phyloP scores from a whole-genome alignment of 1,140 invertebrate genomes.

The Cyclina sinensis region DNA sequence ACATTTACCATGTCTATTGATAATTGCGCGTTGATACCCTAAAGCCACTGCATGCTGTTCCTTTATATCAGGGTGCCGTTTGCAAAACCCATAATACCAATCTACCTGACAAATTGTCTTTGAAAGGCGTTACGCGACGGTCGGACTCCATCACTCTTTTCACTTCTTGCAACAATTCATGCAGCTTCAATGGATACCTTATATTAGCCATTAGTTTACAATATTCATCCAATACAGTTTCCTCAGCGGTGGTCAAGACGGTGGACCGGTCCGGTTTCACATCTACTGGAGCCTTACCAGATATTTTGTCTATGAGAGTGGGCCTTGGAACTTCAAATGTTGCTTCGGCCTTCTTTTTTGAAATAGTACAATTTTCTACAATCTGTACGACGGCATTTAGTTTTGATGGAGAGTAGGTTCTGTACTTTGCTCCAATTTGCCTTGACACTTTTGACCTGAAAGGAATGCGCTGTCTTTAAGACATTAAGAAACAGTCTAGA shows the following conservation, averaged over 20 bases:
- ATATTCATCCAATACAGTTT: neutral
- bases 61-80: neutral
- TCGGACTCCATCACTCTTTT: neutral
- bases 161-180: neutral
- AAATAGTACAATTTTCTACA: neutral
- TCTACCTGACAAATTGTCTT: conserved; percentile 1
- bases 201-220: conserved; percentile 2
- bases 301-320: neutral
- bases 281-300: conserved; percentile 15
- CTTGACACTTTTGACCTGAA: neutral
- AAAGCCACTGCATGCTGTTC: neutral
- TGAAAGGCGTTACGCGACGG: neutral
- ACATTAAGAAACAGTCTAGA: neutral
- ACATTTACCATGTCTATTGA: neutral
- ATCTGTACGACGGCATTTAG: neutral
- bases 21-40: neutral
- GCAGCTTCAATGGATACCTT: conserved; percentile 15
- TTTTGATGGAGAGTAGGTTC: neutral
- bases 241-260: neutral
- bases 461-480: neutral
- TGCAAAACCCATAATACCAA: neutral
- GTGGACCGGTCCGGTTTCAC: neutral
- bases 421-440: neutral
- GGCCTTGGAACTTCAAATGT: neutral
- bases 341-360: neutral